A percentile compares a stretch with the other conserved stretches of the same genome.
Evolutionary conservation across 2,113 vertebrate genomes (phyloP).

Genomic region (Catharus minimus): DNA sequence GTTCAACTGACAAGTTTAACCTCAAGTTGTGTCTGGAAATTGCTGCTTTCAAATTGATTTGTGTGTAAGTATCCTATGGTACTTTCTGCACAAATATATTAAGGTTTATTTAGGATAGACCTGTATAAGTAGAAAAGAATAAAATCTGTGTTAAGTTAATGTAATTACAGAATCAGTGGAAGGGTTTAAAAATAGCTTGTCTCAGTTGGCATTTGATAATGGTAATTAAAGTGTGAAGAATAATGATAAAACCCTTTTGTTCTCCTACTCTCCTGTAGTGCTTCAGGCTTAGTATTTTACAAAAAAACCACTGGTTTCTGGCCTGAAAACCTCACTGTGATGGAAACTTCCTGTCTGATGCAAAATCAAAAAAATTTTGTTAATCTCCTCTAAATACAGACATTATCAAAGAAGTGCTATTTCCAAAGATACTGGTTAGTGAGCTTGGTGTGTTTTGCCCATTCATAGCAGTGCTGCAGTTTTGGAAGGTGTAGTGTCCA

Average conservation of each 20-base stretch:
- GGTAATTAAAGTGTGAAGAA: constrained; percentile 74
- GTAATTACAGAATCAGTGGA: constrained; percentile 67
- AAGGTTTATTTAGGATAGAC: constrained; percentile 37
- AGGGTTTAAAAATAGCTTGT: constrained; percentile 74
- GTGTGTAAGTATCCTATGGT: not conserved
- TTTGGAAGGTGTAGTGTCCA: not conserved
- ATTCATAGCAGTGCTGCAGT: not conserved
- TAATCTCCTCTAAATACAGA: not conserved
- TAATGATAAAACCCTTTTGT: constrained; percentile 63
- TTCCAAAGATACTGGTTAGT: not conserved
- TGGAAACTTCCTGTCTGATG: not conserved
- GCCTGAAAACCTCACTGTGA: constrained; percentile 11
- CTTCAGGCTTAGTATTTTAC: constrained; percentile 35
- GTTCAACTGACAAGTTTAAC: not conserved
- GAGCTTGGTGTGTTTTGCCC: not conserved
- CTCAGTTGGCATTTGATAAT: constrained; percentile 68
- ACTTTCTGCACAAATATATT: not conserved
- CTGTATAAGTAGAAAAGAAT: constrained; percentile 41
- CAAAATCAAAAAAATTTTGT: not conserved
- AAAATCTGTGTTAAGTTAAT: constrained; percentile 64
- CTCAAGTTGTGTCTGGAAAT: not conserved
- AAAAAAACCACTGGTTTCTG: constrained; percentile 3
- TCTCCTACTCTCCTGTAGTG: constrained; percentile 39
- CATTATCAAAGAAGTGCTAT: not conserved
- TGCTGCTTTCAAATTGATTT: constrained; percentile 9